Conservation (phyloP, 2,113 vertebrate species). For the Atractosteus spatula region DNA sequence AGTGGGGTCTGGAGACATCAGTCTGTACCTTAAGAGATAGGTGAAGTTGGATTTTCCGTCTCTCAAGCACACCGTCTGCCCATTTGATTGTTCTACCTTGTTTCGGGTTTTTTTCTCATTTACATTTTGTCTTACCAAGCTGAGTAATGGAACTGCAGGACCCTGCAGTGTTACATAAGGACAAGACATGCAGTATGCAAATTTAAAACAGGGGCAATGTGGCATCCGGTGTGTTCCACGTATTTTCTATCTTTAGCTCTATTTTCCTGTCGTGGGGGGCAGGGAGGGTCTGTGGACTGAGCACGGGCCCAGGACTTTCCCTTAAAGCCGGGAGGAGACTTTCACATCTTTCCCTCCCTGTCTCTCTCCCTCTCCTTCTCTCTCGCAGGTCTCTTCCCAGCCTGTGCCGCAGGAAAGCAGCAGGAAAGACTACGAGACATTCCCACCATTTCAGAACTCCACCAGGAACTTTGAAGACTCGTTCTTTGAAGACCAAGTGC, state of each 20-base stretch:
- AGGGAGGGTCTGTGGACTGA: too few relatives aligned
- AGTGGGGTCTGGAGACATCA: conserved; percentile 7
- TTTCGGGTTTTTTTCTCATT: too few relatives aligned
- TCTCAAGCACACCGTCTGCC: not conserved
- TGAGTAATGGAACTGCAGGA: not conserved
- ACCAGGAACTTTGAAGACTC: conserved; percentile 90
- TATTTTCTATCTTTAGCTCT: too few relatives aligned
- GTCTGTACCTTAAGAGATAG: not conserved
- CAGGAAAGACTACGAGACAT: conserved; percentile 92
- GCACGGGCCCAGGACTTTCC: too few relatives aligned
- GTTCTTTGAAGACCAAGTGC: conserved; percentile 87
- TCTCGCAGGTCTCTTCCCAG: conserved; percentile 78
- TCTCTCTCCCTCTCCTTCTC: not conserved
- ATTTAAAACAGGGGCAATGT: too few relatives aligned
- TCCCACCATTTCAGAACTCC: conserved; percentile 92
- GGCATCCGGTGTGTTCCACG: too few relatives aligned
- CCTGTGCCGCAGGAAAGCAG: conserved; percentile 87
- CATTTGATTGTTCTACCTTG: too few relatives aligned
- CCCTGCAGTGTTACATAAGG: too few relatives aligned
- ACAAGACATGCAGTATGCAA: too few relatives aligned
- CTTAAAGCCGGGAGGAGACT: too few relatives aligned
- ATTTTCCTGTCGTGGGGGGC: too few relatives aligned
- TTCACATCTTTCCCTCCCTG: too few relatives aligned
- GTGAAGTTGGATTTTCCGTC: conserved; percentile 2
- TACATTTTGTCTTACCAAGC: not conserved